Evolutionary conservation across 1,140 invertebrate species (phyloP), one percentile per base, ranked within the genome.

Genomic region (Papilio aristodemus): DNA sequence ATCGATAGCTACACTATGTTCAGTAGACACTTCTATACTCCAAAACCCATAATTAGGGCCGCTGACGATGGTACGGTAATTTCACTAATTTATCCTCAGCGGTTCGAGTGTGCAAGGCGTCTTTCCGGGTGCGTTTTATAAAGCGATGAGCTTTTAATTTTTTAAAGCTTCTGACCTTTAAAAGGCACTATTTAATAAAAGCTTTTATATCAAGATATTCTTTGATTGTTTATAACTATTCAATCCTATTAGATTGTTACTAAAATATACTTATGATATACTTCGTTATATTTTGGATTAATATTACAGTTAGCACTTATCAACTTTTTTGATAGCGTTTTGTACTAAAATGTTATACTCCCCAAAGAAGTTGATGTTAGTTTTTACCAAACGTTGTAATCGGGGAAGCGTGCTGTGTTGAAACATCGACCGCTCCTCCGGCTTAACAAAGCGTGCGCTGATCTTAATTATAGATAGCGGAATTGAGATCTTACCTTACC

Each of bases 391-490:
- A 50, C 9, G 22, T 32, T 32, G 6, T 4, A 11, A 50, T 50
- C 46, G 19, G 46, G 19, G 17, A 50, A 50, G 46, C 46, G 17
- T 46, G 46, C 46, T 22, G 46, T 17, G 46, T 22, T 39, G 38
- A 13, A 39, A 39, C 38, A 39, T 8, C 46, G 19, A 22, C 17
- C 9, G 9, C 17, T 8, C 17, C 17, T 8, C 17, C 19, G 46
- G 2, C 17, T 50, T 5, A 60, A 60, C 32, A 60, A 60, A 37
- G 19, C 22, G 36, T 58, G 63, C 13, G 41, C 14, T 27, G 72
- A 73, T 73, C 69, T 68, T 69, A 73, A 73, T 73, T 73, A 73
- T 73, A 73, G 72, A 73, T 73, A 73, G 59, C 43, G 36, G 13
- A 60, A 60, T 36, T 60, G 27, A 19, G 58, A 60, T 58, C 54